phyloP scores from a whole-genome alignment of 2,888 invertebrate species.

The Luperina nickerlii region DNA sequence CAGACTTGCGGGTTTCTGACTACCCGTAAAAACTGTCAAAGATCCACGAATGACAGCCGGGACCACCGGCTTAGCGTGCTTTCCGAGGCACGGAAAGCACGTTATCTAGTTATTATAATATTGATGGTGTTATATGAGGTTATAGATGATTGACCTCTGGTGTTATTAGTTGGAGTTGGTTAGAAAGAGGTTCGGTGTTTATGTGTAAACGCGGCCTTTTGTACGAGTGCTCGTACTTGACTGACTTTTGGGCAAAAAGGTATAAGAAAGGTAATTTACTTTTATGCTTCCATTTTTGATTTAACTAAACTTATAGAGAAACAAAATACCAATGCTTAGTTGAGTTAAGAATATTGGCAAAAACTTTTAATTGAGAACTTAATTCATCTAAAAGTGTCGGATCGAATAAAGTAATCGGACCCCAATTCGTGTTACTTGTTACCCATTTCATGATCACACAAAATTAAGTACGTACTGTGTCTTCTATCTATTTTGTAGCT shows the following conservation, averaged over 20 bases:
- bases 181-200: not conserved
- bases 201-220: not conserved
- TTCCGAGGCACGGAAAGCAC: no score
- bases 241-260: not conserved
- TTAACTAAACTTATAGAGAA: not conserved
- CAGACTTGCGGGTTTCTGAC: no score
- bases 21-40: no score
- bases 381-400: not conserved
- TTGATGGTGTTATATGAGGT: not conserved
- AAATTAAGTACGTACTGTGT: not conserved
- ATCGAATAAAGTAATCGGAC: not conserved
- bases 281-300: not conserved
- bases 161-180: not conserved
- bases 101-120: conserved; percentile 23
- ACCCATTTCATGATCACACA: not conserved
- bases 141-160: not conserved
- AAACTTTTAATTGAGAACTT: not conserved
- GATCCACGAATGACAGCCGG: no score
- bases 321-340: not conserved
- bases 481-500: not conserved
- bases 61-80: no score
- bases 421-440: not conserved
- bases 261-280: not conserved
- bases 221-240: not conserved
- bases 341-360: not conserved